Base-by-base conservation (phyloP, 1,140 invertebrate species). In the Bacillus rossius region DNA sequence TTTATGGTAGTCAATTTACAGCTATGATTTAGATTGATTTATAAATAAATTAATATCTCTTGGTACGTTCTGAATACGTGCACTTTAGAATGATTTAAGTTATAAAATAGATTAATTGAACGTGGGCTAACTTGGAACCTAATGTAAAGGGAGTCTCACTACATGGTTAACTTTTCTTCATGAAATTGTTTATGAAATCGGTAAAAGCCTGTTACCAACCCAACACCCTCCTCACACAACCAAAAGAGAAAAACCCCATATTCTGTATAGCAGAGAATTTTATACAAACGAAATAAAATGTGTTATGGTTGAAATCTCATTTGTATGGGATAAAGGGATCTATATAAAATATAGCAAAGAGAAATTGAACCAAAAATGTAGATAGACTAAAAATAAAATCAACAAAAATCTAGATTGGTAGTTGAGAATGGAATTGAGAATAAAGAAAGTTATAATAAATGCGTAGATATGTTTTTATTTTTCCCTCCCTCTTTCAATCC, bases 401-500 rank as follows among this genome's bases (percentile, higher is more conserved):
- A 45, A 50, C 43, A 41, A 54, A 54, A 41, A 54, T 19, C 26
- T 57, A 57, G 55, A 57, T 57, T 57, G 55, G 55, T 57, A 57
- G 55, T 38, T n/a, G 22, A 50, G 55, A 29, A 57, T 57, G 55
- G 55, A 57, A 57, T 57, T 57, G 55, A 55, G 53, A 57, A 57
- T 57, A 57, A 57, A 57, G 55, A 49, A 50, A 57, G 55, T 57
- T 57, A 57, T 57, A 49, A 57, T 25, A 57, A 57, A 57, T 37
- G 2, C 1, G n/a, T 37, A 3, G 20, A 25, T 38, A 20, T 17
- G 47, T 29, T 37, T 20, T 49, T 57, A 22, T 5, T 19, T 45
- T 45, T 5, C 17, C 43, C 13, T 45, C 4, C 29, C 29, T 34
- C 4, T 34, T 34, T n/a, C n/a, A n/a, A n/a, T n/a, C n/a, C n/a